These are phyloP conservation scores for Sweltsa coloradensis DNA, from an alignment of 1,140 invertebrate species.

Conservation along the genomic window DNA sequence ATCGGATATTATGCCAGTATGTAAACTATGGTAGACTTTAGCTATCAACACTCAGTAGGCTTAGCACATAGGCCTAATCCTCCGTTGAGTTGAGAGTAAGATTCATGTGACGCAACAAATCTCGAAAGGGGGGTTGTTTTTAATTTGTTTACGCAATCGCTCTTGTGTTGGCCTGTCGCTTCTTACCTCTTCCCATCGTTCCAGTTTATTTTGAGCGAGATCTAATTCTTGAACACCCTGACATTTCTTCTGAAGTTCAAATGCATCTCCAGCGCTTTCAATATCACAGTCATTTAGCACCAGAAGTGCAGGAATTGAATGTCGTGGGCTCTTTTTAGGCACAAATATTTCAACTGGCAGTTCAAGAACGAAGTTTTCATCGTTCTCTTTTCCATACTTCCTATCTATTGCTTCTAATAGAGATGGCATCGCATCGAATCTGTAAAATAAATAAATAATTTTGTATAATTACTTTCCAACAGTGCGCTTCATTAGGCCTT, in stretches of 20 bases:
- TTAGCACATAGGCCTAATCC: no score
- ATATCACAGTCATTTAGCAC: slow-evolving; percentile 84
- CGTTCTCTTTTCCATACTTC: slow-evolving; percentile 51
- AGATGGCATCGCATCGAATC: slow-evolving; percentile 49
- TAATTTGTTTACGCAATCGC: no score
- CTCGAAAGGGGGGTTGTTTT: no score
- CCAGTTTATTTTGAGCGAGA: slow-evolving; percentile 77
- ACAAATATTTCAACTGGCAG: slow-evolving; percentile 66
- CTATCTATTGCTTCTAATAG: slow-evolving; percentile 70
- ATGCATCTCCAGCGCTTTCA: slow-evolving; percentile 67
- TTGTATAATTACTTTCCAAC: neutral
- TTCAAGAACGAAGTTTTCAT: slow-evolving; percentile 22
- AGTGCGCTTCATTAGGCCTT: neutral
- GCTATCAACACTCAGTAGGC: no score
- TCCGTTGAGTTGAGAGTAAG: no score
- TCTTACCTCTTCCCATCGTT: slow-evolving; percentile 70
- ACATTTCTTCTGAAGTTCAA: slow-evolving; percentile 63
- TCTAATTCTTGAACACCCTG: slow-evolving; percentile 78
- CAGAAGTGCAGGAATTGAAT: slow-evolving; percentile 65
- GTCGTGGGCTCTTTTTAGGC: slow-evolving; percentile 62
- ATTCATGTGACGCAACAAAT: no score
- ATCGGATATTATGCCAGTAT: no score
- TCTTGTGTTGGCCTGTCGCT: no score
- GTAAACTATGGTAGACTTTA: no score
- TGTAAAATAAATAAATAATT: no score